Evolutionary conservation across 2,797 vertebrate species (phyloP).

Genomic region (Coregonus suidteri): DNA sequence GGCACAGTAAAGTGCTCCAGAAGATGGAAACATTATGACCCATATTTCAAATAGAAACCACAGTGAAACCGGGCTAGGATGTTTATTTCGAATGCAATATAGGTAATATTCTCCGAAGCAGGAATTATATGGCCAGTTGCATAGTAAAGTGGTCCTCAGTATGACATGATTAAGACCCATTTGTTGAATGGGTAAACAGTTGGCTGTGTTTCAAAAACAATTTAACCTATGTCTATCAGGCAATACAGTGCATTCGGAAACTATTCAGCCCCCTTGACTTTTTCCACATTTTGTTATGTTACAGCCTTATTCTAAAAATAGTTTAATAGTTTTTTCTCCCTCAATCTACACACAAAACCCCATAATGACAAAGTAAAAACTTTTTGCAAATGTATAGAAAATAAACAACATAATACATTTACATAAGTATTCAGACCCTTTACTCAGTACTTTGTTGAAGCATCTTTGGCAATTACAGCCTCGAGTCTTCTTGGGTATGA

Average conservation of each 20-base stretch:
- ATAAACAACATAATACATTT: too few species aligned
- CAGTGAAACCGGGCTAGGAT: neutral
- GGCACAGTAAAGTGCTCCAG: neutral
- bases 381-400: too few species aligned
- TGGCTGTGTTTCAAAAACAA: neutral
- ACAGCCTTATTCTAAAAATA: too few species aligned
- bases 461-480: too few species aligned
- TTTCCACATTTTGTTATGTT: too few species aligned
- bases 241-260: neutral
- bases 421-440: too few species aligned
- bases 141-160: neutral
- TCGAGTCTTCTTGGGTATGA: too few species aligned
- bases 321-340: too few species aligned
- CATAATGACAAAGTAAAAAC: too few species aligned
- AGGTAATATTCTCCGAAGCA: neutral
- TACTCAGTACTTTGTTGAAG: too few species aligned
- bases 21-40: neutral
- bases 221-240: neutral
- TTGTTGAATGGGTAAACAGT: neutral
- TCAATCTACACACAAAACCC: too few species aligned
- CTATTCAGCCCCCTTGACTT: too few species aligned
- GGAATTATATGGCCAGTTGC: neutral
- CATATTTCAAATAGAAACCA: neutral
- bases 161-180: neutral
- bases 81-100: neutral